A percentile compares a stretch with the other conserved stretches of the same genome.
phyloP scores from a whole-genome alignment of 2,113 vertebrate genomes.

The Aldabrachelys gigantea region DNA sequence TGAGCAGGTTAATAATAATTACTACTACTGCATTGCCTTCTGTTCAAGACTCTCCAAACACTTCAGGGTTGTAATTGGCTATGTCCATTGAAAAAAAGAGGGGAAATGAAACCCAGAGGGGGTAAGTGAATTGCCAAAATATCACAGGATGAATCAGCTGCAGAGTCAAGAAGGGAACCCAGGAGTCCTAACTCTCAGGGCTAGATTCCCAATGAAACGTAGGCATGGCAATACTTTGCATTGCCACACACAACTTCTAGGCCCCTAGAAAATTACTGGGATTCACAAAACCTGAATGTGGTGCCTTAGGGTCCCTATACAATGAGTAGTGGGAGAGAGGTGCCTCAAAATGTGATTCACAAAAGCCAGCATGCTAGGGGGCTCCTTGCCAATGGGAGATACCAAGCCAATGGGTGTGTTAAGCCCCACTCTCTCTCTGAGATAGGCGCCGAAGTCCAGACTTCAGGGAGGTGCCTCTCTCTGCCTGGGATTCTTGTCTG shows the following conservation, averaged over 20 bases:
- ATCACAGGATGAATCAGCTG: background rate
- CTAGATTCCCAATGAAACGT: background rate
- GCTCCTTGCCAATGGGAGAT: background rate
- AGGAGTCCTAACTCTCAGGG: background rate
- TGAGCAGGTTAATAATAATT: constrained; percentile 20
- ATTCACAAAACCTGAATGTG: background rate
- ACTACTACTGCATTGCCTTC: background rate
- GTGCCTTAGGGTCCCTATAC: background rate
- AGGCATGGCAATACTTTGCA: background rate
- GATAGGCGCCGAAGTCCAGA: background rate
- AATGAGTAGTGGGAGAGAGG: background rate
- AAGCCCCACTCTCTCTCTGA: background rate
- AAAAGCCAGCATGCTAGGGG: background rate
- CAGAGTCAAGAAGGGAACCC: background rate
- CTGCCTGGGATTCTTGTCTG: background rate
- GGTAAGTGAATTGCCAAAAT: background rate
- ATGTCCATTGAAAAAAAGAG: background rate
- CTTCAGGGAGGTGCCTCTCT: background rate
- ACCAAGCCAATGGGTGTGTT: background rate
- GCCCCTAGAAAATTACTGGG: background rate
- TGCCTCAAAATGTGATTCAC: background rate
- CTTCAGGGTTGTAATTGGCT: background rate
- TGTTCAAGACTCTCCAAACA: background rate
- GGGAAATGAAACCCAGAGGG: background rate
- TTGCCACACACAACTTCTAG: background rate